phyloP scores from a whole-genome alignment of 2,797 vertebrate genomes.

The Arrhamphus sclerolepis region DNA sequence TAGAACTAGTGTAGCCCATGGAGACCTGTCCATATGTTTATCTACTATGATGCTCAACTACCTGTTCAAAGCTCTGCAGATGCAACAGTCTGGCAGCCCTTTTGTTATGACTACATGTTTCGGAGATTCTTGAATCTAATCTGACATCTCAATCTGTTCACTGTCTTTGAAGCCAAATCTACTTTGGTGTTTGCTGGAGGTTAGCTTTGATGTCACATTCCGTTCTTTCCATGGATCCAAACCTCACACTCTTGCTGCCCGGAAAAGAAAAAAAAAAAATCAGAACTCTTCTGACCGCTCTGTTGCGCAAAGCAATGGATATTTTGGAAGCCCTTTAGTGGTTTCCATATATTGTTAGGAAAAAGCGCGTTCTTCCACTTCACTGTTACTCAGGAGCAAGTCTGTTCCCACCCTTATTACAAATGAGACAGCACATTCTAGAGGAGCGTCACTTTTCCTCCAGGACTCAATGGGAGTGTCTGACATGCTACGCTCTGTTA shows the following conservation, averaged over 20 bases:
- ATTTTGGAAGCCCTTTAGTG: constrained; percentile 17
- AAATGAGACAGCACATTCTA: constrained; percentile 53
- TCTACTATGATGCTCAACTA: constrained; percentile 51
- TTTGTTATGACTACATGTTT: constrained; percentile 73
- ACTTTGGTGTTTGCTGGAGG: constrained; percentile 55
- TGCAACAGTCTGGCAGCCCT: constrained; percentile 64
- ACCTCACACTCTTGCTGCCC: constrained; percentile 10
- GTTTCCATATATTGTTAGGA: constrained; percentile 15
- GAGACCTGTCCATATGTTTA: constrained; percentile 47
- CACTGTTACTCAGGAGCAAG: constrained; percentile 14
- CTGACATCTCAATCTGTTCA: constrained; percentile 74
- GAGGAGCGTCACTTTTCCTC: constrained; percentile 51
- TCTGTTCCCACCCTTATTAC: constrained; percentile 48
- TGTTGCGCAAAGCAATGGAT: constrained; percentile 20
- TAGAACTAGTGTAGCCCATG: constrained; percentile 43
- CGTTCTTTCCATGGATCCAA: constrained; percentile 41
- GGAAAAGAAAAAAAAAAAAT: constrained; percentile 9
- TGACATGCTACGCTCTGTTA: constrained; percentile 67
- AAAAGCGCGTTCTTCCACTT: constrained; percentile 2
- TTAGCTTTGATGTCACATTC: constrained; percentile 61
- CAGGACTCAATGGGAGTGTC: constrained; percentile 62
- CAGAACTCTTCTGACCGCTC: constrained; percentile 14
- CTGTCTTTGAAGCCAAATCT: constrained; percentile 66
- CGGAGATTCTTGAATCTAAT: constrained; percentile 70
- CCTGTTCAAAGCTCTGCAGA: constrained; percentile 68